These are phyloP conservation scores for Toxonevra muliebris DNA, from an alignment of 2,888 invertebrate genomes.

Conservation along the genomic window DNA sequence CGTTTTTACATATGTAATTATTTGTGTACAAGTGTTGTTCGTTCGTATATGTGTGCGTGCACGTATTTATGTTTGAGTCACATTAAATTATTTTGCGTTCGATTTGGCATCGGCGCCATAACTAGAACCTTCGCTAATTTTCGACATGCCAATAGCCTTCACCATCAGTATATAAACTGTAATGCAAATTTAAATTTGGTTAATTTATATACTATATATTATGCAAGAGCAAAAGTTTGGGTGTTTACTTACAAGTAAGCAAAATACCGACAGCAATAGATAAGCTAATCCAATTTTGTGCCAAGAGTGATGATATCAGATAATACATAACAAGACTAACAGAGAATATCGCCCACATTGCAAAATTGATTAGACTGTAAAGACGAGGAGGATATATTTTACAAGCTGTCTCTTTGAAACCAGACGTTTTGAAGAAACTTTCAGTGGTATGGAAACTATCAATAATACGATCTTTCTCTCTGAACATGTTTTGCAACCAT, in stretches of 20 bases:
- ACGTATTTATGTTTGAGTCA: neutral
- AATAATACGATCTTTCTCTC: conserved; percentile 75
- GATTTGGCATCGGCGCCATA: conserved; percentile 70
- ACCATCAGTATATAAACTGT: conserved; percentile 81
- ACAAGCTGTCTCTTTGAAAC: conserved; percentile 71
- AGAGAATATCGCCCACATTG: conserved; percentile 70
- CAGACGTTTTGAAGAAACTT: conserved; percentile 81
- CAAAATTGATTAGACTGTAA: conserved; percentile 76
- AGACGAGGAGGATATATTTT: conserved; percentile 71
- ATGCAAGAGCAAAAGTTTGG: neutral
- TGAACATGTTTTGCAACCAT: conserved; percentile 85
- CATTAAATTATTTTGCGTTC: conserved; percentile 45
- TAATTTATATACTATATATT: neutral
- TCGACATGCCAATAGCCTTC: conserved; percentile 83
- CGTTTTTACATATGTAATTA: conserved; percentile 1
- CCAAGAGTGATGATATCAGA: conserved; percentile 51
- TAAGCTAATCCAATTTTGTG: conserved; percentile 67
- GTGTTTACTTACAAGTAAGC: conserved; percentile 75
- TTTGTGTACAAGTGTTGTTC: conserved; percentile 6
- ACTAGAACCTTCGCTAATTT: conserved; percentile 84
- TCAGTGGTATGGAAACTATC: conserved; percentile 68
- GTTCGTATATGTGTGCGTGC: conserved; percentile 3
- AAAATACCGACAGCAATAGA: conserved; percentile 68
- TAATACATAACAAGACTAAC: conserved; percentile 56
- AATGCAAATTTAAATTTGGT: conserved; percentile 56